Percentiles rank a stretch among this genome's conserved stretches.
phyloP scores from a whole-genome alignment of 2,113 vertebrate species.

The Plectropomus leopardus region DNA sequence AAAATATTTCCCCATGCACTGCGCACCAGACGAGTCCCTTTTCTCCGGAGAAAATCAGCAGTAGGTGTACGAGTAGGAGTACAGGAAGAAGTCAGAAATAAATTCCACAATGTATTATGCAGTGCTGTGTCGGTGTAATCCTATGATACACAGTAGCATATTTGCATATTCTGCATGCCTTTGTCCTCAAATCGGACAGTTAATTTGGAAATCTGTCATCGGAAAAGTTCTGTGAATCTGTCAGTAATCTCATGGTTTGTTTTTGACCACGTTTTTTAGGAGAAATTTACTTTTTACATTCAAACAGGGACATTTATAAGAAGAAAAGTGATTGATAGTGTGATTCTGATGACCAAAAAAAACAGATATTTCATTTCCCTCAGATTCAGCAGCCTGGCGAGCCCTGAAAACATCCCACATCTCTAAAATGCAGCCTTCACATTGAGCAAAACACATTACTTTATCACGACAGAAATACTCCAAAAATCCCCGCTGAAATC shows the following conservation, averaged over 20 bases:
- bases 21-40: constrained; percentile 33
- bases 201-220: background rate
- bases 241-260: background rate
- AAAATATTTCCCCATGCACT: constrained; percentile 17
- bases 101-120: constrained; percentile 60
- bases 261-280: background rate
- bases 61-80: constrained; percentile 72
- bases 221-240: background rate
- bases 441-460: constrained; percentile 4
- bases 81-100: constrained; percentile 61
- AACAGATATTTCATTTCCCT: background rate
- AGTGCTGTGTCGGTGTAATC: constrained; percentile 69
- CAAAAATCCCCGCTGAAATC: constrained; percentile 18
- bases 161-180: constrained; percentile 54
- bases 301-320: background rate
- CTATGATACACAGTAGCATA: constrained; percentile 46
- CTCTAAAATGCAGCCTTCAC: constrained; percentile 3
- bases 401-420: background rate
- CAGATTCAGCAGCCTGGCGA: background rate
- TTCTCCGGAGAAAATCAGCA: constrained; percentile 56
- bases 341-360: background rate
- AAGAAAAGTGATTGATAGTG: background rate
- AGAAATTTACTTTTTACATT: constrained; percentile 9
- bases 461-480: constrained; percentile 22
- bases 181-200: constrained; percentile 31